A percentile compares a stretch with the other conserved stretches of the same genome.
These are phyloP conservation scores for Brachylomia viminalis DNA, from an alignment of 2,888 invertebrate species.

Conservation along the genomic window DNA sequence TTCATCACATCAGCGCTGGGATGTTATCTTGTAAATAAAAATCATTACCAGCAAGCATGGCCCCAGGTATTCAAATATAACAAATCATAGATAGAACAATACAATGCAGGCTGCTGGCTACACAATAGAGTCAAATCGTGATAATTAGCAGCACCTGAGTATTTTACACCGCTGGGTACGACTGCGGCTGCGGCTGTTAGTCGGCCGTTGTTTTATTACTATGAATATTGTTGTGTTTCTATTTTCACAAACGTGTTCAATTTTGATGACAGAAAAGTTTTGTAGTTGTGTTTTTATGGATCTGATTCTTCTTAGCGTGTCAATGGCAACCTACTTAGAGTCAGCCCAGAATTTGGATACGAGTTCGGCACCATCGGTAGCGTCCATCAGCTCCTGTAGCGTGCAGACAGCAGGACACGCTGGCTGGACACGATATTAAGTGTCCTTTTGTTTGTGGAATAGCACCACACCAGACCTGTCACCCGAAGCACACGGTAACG, in stretches of 20 bases:
- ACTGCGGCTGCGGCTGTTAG: constrained; percentile 2
- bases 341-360: too few relatives aligned
- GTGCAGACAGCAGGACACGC: not conserved
- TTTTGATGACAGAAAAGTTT: not conserved
- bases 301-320: too few relatives aligned
- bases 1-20: too few relatives aligned
- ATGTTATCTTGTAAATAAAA: constrained; percentile 8
- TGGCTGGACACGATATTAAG: not conserved
- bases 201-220: constrained; percentile 30
- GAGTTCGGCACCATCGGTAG: too few relatives aligned
- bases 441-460: not conserved
- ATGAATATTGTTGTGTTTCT: constrained; percentile 10
- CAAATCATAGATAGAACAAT: constrained; percentile 20
- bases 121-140: constrained; percentile 49
- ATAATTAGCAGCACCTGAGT: constrained; percentile 58
- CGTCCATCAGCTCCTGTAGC: too few relatives aligned
- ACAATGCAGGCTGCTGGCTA: not conserved
- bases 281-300: not conserved
- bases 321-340: too few relatives aligned
- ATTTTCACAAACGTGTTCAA: not conserved
- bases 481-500: not conserved
- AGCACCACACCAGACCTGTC: not conserved
- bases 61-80: not conserved
- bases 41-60: not conserved
- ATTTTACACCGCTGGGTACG: constrained; percentile 32